Base-by-base conservation (phyloP, 2,888 invertebrate genomes). In the Eledona agricola region DNA sequence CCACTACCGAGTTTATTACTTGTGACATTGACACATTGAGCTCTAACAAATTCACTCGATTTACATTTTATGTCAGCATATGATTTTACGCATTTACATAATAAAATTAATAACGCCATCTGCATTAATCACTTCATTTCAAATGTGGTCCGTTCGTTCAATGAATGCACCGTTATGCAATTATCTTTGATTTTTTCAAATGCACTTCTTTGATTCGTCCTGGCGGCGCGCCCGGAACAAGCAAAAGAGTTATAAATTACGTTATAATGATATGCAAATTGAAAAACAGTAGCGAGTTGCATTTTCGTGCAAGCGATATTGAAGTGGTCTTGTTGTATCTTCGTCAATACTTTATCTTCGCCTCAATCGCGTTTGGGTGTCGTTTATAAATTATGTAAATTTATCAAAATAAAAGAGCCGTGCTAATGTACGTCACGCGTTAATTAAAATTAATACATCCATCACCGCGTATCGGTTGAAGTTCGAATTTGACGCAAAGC, bases 231-330 rank as follows among this genome's bases (percentile, higher is more conserved):
- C 40, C 32, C 23, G 52, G 22, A 16, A 32, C 40, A 31, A 47
- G 34, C 34, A 47, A 53, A 53, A 47, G 42, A 42, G 53, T 53
- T 47, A 42, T 47, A 53, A 53, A 49, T 53, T 42, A 47, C 20
- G 15, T 15, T 28, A 15, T 53, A 53, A 53, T 53, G 42, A 53
- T 42, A 53, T 53, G 53, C 53, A 53, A 53, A 53, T 53, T 53
- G 53, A 47, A 53, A 53, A 53, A 53, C 47, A 53, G 53, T 53
- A 53, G 47, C 53, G 10, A 28, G 47, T 53, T 53, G 47, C 42
- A 42, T 53, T 53, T 47, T 47, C 47, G 51, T 53, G 35, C 47
- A 40, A 25, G 47, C 53, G 15, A 29, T 37, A 51, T 23, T 37
- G 43, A 43, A 28, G 32, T 42, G 26, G 23, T 46, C 34, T 19